Evolutionary conservation across 2,888 invertebrate species (phyloP).

Genomic region (Meloe dianella): DNA sequence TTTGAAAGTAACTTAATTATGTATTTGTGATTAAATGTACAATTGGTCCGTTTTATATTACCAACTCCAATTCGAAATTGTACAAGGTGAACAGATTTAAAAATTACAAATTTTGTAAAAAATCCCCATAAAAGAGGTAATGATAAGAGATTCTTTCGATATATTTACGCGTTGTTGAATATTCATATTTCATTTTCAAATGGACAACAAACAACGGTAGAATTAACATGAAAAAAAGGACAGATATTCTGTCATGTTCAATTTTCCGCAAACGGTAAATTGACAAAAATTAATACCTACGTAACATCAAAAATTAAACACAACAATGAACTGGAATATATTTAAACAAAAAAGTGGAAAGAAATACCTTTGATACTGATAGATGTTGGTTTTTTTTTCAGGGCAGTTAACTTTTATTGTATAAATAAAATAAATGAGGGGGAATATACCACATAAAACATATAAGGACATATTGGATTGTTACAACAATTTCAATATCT

Average conservation of each 20-base stretch:
- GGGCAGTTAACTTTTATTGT: too few species aligned
- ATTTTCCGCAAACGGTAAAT: too few species aligned
- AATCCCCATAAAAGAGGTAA: not conserved
- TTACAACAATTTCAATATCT: not conserved
- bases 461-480: not conserved
- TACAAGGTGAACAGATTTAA: not conserved
- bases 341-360: too few species aligned
- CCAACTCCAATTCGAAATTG: not conserved
- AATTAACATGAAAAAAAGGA: not conserved
- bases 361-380: too few species aligned
- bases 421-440: too few species aligned
- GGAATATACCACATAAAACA: not conserved
- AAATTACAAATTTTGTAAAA: not conserved
- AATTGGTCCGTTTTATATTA: not conserved
- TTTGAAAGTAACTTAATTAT: not conserved
- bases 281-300: too few species aligned
- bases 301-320: too few species aligned
- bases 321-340: too few species aligned
- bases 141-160: not conserved
- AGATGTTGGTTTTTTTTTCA: too few species aligned
- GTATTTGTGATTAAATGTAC: not conserved
- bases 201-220: not conserved
- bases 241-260: not conserved
- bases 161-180: not conserved
- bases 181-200: not conserved